These are phyloP conservation scores for Bombus ignitus DNA, from an alignment of 1,140 invertebrate genomes.

Conservation along the genomic window DNA sequence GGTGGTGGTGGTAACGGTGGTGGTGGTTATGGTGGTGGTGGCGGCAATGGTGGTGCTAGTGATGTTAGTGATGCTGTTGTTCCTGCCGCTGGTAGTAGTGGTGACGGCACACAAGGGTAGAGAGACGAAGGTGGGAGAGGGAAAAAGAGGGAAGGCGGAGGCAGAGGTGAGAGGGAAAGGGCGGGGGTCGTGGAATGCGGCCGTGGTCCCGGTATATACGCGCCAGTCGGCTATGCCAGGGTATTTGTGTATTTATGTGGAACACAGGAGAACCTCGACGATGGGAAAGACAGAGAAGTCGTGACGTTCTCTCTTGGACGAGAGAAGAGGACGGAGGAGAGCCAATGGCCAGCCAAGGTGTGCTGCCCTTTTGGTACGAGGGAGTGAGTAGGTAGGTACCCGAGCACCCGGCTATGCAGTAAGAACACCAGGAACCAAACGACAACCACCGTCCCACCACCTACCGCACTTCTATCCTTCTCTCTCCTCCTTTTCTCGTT, in stretches of 20 bases:
- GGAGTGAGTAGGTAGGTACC: constrained; percentile 66
- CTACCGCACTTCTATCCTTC: constrained; percentile 46
- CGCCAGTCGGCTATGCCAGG: constrained; percentile 70
- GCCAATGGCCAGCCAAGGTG: constrained; percentile 82
- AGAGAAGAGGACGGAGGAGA: constrained; percentile 63
- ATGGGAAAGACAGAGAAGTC: constrained; percentile 33
- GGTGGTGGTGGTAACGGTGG: neutral
- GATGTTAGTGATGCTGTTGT: neutral
- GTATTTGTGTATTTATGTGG: constrained; percentile 82
- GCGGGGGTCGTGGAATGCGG: constrained; percentile 79
- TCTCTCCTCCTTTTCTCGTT: constrained; percentile 43
- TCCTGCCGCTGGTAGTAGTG: constrained; percentile 38
- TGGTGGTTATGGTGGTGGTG: constrained; percentile 33
- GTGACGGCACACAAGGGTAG: constrained; percentile 54
- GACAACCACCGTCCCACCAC: constrained; percentile 68
- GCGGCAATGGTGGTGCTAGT: neutral
- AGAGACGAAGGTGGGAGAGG: constrained; percentile 3
- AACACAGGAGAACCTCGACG: constrained; percentile 73
- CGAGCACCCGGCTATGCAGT: constrained; percentile 77
- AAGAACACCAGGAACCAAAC: constrained; percentile 79
- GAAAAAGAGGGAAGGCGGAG: constrained; percentile 43
- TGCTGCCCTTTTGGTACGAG: constrained; percentile 77
- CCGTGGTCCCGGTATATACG: constrained; percentile 76
- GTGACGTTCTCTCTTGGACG: constrained; percentile 35
- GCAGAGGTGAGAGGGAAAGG: constrained; percentile 60